Evolutionary conservation across 92 coral and sea anemone species (phyloP), one percentile per base, ranked within the genome.

Genomic region (Epizoanthus ramosus): DNA sequence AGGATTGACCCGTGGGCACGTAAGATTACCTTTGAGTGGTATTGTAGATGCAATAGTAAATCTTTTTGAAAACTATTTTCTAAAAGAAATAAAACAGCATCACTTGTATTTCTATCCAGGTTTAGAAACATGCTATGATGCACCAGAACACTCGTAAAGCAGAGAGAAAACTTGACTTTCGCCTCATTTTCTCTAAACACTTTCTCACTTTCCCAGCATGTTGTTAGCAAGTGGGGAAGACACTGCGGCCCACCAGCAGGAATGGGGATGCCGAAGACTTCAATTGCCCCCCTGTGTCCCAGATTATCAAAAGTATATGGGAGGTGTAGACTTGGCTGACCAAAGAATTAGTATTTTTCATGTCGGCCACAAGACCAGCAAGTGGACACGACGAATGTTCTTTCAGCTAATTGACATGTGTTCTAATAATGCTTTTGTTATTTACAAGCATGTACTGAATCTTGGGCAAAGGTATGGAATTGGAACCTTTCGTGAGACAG

Each of bases 401-500:
- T 43, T 68, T 8, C 17, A 45, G 23, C 18, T 45, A 0, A 70
- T 43, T 73, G 79, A 56, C 79, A 73, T 56, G 79, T 73, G 63
- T 17, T 43, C 21, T 3, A 73, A 73, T 45, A 53, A 73, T 73
- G 31, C 79, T 3, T 53, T 73, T 28, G 64, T 73, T 6, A 25
- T 73, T 28, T 53, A 56, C 25, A 73, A 73, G 79, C 65, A n/a
- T 43, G 57, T 25, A 0, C 2, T 73, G 50, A 73, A 15, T 18
- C 79, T 72, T 72, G 61, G 79, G 63, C 79, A 21, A 19, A 10
- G 37, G 4, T 73, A 53, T 73, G 65, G 64, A 14, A 1, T 53
- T 53, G 79, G 79, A 13, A 50, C 4, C 3, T 24, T 72, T 72
- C 21, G 61, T 6, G 59, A 71, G 59, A 58, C 54, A 1, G 58